Conservation (phyloP, 2,888 invertebrate species). For the Pardosa pseudoannulata region DNA sequence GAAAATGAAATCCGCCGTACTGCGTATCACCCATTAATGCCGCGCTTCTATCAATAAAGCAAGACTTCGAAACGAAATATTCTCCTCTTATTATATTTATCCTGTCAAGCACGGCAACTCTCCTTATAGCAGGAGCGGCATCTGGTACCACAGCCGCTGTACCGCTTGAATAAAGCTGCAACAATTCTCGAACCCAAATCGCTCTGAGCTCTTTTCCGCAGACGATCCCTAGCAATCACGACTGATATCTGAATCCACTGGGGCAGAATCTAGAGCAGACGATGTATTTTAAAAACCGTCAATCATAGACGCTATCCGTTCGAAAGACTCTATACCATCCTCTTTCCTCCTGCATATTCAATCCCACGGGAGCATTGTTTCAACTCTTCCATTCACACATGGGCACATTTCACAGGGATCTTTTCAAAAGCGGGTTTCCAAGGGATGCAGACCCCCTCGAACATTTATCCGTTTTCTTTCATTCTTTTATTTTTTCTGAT, state of each 20-base stretch:
- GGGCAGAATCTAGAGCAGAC: conserved; percentile 12
- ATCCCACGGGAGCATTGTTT: conserved; percentile 32
- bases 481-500: neutral
- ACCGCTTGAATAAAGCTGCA: neutral
- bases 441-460: neutral
- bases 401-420: conserved; percentile 7
- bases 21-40: too few relatives aligned
- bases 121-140: too few relatives aligned
- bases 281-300: conserved; percentile 33
- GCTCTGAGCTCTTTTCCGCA: neutral
- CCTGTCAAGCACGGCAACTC: too few relatives aligned
- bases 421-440: conserved; percentile 3
- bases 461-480: neutral
- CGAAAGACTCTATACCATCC: neutral
- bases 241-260: conserved; percentile 17
- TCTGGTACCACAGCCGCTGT: neutral
- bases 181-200: neutral
- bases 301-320: conserved; percentile 7
- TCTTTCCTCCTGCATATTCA: neutral
- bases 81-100: too few relatives aligned
- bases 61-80: too few relatives aligned
- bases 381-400: conserved; percentile 19
- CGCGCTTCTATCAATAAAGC: too few relatives aligned
- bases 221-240: conserved; percentile 6
- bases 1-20: too few relatives aligned